These are phyloP conservation scores for Anolis sagrei DNA, from an alignment of 2,113 vertebrate species.

Conservation along the genomic window DNA sequence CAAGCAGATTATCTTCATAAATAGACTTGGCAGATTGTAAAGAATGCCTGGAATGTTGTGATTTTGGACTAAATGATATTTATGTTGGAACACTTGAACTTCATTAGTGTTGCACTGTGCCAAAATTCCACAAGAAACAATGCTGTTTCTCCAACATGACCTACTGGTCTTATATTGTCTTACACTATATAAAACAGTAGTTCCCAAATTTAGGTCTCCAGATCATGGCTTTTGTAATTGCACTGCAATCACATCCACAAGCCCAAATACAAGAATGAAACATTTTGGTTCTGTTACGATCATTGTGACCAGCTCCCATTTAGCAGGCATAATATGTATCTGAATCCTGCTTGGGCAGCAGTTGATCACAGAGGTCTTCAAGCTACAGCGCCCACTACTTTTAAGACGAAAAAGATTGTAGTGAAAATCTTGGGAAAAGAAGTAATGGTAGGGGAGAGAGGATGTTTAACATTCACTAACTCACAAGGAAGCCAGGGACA, in stretches of 20 bases:
- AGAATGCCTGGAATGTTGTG: constrained; percentile 27
- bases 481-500: background rate
- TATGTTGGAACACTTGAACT: constrained; percentile 12
- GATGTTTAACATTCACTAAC: background rate
- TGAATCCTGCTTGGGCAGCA: background rate
- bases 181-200: constrained; percentile 22
- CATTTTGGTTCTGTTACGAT: too few species aligned
- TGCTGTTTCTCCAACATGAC: background rate
- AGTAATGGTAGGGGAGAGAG: background rate
- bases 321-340: background rate
- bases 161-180: background rate
- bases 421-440: background rate
- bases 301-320: background rate
- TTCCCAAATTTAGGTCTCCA: background rate
- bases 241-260: too few species aligned
- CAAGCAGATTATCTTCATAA: constrained; percentile 24
- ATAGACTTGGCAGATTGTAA: background rate
- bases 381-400: background rate
- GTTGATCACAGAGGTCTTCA: background rate
- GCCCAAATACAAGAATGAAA: too few species aligned
- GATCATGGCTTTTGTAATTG: too few species aligned
- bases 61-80: constrained; percentile 12
- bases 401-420: background rate
- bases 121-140: constrained; percentile 27
- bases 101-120: constrained; percentile 1